Evolutionary conservation across 2,113 vertebrate genomes (phyloP).

Genomic region (Vombatus ursinus): DNA sequence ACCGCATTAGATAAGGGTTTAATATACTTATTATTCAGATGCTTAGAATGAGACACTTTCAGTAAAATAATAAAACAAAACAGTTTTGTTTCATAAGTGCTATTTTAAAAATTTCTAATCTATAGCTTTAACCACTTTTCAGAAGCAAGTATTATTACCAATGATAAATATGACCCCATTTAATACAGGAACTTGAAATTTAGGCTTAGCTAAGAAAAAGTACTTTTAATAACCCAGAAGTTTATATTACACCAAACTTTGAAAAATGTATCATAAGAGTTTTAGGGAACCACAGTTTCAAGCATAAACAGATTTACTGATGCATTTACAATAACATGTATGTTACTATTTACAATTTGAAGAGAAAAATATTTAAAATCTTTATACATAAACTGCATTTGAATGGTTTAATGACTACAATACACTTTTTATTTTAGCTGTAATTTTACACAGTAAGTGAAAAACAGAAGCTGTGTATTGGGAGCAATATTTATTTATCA

Average conservation of each 20-base stretch:
- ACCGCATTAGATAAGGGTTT: background rate
- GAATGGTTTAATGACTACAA: background rate
- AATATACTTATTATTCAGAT: background rate
- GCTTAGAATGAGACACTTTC: background rate
- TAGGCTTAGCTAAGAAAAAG: background rate
- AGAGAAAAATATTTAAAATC: background rate
- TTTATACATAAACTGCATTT: background rate
- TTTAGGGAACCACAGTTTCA: background rate
- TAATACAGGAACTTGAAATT: background rate
- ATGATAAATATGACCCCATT: background rate
- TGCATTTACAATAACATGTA: background rate
- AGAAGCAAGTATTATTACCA: background rate
- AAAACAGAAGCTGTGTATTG: constrained; percentile 30
- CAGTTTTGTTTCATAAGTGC: background rate
- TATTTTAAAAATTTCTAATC: background rate
- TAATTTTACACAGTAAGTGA: constrained; percentile 45
- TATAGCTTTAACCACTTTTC: background rate
- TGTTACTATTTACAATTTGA: background rate
- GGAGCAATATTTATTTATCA: constrained; percentile 57
- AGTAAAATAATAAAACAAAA: background rate
- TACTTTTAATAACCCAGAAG: background rate
- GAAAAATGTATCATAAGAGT: background rate
- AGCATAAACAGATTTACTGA: background rate
- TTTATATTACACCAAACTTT: background rate
- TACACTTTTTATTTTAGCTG: background rate